These are phyloP conservation scores for Melanerpes aurifrons DNA, from an alignment of 2,113 vertebrate species.

Conservation along the genomic window DNA sequence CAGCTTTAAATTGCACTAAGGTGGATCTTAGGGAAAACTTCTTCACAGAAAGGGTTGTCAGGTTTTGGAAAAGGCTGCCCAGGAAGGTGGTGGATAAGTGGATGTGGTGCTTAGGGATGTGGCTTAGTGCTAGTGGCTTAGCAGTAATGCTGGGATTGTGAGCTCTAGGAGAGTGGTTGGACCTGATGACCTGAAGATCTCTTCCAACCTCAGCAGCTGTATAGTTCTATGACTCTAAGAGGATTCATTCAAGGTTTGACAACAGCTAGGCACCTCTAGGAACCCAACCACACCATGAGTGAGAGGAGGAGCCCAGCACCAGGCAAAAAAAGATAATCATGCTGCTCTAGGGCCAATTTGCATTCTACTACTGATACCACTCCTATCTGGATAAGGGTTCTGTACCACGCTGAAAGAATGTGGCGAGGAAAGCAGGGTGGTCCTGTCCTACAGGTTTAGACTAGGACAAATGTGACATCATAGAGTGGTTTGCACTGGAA, in stretches of 20 bases:
- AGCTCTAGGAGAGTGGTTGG: too few species aligned
- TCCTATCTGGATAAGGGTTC: not conserved
- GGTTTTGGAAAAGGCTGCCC: too few species aligned
- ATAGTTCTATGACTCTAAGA: not conserved
- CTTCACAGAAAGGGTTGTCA: too few species aligned
- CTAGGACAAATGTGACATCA: not conserved
- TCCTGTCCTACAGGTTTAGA: not conserved
- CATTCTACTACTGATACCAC: not conserved
- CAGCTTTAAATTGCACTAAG: too few species aligned
- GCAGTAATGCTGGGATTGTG: too few species aligned
- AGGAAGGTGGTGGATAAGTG: too few species aligned
- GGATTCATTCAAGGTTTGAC: not conserved
- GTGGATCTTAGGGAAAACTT: too few species aligned
- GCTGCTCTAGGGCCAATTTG: not conserved
- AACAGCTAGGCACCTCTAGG: not conserved
- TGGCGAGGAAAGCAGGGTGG: not conserved
- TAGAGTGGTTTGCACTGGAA: too few species aligned
- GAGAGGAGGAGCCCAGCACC: not conserved
- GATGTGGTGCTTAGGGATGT: too few species aligned
- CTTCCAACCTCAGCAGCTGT: too few species aligned
- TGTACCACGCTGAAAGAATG: not conserved
- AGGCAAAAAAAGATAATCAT: not conserved
- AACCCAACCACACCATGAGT: accelerated
- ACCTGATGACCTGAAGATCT: too few species aligned
- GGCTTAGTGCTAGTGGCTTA: too few species aligned